phyloP scores from a whole-genome alignment of 2,113 vertebrate genomes.

The Madoqua kirkii region DNA sequence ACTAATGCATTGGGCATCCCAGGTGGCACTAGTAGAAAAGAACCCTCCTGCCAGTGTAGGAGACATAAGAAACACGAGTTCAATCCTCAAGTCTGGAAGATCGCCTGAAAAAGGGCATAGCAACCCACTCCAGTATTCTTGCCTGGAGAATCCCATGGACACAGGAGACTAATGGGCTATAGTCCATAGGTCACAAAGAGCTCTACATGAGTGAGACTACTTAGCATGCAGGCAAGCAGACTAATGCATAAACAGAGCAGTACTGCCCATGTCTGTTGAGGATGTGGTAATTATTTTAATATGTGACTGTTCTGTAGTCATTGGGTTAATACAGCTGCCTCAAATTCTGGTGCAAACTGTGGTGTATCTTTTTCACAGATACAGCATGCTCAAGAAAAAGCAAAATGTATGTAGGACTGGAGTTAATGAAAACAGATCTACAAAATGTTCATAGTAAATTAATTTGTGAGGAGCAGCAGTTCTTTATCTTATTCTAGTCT shows the following conservation, averaged over 20 bases:
- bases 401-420: not conserved
- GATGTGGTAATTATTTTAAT: not conserved
- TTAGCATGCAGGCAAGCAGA: not conserved
- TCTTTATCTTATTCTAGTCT: not conserved
- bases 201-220: not conserved
- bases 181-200: not conserved
- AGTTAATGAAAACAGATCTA: not conserved
- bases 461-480: not conserved
- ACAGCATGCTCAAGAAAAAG: not conserved
- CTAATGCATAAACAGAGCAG: not conserved
- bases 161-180: not conserved
- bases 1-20: not conserved
- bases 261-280: not conserved
- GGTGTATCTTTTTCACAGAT: not conserved
- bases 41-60: not conserved
- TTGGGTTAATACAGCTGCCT: not conserved
- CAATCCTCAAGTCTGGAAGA: not conserved
- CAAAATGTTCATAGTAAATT: not conserved
- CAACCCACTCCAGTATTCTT: not conserved
- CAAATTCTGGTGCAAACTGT: not conserved
- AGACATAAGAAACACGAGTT: not conserved
- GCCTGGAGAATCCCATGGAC: not conserved
- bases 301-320: not conserved
- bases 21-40: not conserved
- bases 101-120: not conserved